Evolutionary conservation across 2,888 invertebrate genomes (phyloP).

Genomic region (Keiferia lycopersicella): DNA sequence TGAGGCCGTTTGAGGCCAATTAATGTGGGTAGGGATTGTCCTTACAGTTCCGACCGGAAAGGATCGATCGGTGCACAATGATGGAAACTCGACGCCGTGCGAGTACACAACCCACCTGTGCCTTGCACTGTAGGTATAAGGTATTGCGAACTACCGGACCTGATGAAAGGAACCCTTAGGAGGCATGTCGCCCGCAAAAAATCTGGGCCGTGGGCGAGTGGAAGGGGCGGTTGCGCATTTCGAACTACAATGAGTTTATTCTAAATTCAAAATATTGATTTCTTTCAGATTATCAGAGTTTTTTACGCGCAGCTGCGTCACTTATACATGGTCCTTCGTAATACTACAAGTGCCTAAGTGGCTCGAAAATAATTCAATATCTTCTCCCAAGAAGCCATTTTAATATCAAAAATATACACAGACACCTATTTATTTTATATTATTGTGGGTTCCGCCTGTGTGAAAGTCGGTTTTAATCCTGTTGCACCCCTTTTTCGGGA

Average conservation of each 20-base stretch:
- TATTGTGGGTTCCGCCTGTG: no score
- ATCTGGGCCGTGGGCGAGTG: no score
- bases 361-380: no score
- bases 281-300: background rate
- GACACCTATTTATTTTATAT: no score
- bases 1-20: slow-evolving; percentile 72
- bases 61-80: slow-evolving; percentile 53
- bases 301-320: background rate
- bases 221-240: slow-evolving; percentile 14
- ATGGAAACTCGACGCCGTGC: slow-evolving; percentile 18
- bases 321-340: background rate
- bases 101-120: slow-evolving; percentile 18
- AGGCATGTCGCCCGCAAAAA: no score
- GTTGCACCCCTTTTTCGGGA: no score
- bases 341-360: no score
- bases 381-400: no score
- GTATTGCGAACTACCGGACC: background rate
- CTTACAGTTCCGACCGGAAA: slow-evolving; percentile 78
- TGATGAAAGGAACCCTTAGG: slow-evolving; percentile 15
- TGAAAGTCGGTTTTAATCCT: no score
- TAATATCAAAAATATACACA: no score
- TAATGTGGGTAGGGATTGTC: slow-evolving; percentile 72
- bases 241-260: slow-evolving; percentile 8
- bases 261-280: slow-evolving; percentile 8
- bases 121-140: background rate